Evolutionary conservation across 2,888 invertebrate species (phyloP).

Genomic region (Archaeoteleia sp.): DNA sequence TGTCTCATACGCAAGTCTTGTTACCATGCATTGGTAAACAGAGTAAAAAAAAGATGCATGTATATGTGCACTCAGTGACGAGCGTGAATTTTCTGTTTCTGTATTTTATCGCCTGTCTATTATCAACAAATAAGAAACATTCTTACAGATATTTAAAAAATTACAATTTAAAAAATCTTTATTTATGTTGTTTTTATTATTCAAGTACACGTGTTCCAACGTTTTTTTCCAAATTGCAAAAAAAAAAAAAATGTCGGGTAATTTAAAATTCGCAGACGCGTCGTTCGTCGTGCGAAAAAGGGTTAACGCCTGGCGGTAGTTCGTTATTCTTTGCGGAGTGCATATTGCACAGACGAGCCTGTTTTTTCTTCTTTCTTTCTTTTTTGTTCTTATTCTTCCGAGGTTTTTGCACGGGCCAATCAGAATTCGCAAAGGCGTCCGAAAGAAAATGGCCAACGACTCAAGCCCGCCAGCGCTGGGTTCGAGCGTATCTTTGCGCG

Average conservation of each 20-base stretch:
- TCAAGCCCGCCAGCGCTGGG: conserved; percentile 64
- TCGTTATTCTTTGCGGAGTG: conserved; percentile 44
- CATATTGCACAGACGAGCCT: conserved; percentile 47
- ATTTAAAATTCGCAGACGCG: conserved; percentile 27
- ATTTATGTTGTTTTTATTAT: too few relatives aligned
- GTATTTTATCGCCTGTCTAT: too few relatives aligned
- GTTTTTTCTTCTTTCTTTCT: conserved; percentile 32
- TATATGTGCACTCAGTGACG: conserved; percentile 26
- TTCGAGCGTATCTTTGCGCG: conserved; percentile 85
- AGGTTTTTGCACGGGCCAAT: conserved; percentile 67
- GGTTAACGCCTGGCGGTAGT: conserved; percentile 51
- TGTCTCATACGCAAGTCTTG: conserved; percentile 15
- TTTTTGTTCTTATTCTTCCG: conserved; percentile 61
- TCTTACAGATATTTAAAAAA: too few relatives aligned
- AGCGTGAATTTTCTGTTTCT: conserved; percentile 7
- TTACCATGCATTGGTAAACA: conserved; percentile 40
- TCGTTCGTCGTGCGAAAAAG: conserved; percentile 25
- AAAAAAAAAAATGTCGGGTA: conserved; percentile 13
- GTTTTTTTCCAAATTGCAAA: too few relatives aligned
- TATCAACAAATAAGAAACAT: too few relatives aligned
- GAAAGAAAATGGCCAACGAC: conserved; percentile 72
- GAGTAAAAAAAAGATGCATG: conserved; percentile 20
- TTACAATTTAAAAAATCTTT: too few relatives aligned
- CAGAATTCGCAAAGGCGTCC: conserved; percentile 66
- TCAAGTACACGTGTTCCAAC: too few relatives aligned